Evolutionary conservation across 2,797 vertebrate species (phyloP).

Genomic region (Naso thynnoides): DNA sequence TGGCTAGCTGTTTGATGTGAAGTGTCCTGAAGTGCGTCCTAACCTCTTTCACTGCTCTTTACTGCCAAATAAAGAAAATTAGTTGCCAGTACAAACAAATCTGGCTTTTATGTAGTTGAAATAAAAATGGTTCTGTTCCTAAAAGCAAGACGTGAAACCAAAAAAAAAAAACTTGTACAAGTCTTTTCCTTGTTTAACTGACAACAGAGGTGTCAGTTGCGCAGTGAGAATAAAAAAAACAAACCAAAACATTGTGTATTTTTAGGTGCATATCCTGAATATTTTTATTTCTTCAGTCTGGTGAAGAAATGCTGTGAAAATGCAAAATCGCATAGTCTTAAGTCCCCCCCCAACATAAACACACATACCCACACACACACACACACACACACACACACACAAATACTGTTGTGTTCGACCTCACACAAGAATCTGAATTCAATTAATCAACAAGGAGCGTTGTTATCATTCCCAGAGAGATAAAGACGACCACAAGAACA

Average conservation of each 20-base stretch:
- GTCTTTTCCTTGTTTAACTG: background rate
- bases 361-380: slow-evolving; percentile 7
- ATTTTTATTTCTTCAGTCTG: background rate
- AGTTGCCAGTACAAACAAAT: slow-evolving; percentile 23
- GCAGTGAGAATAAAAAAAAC: background rate
- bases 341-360: background rate
- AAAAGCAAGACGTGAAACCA: slow-evolving; percentile 7
- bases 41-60: slow-evolving; percentile 56
- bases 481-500: slow-evolving; percentile 37
- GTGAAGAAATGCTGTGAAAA: slow-evolving; percentile 10
- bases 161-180: no score
- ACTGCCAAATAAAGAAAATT: slow-evolving; percentile 51
- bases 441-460: slow-evolving; percentile 61
- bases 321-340: background rate
- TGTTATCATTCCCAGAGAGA: slow-evolving; percentile 57
- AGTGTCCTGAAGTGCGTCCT: slow-evolving; percentile 70
- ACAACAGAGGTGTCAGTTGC: background rate
- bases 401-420: slow-evolving; percentile 14
- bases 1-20: slow-evolving; percentile 65
- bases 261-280: background rate
- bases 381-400: slow-evolving; percentile 18
- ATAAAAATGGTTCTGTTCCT: background rate
- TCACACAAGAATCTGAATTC: slow-evolving; percentile 44
- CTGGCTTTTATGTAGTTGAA: slow-evolving; percentile 1
- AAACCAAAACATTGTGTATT: background rate